phyloP scores from a whole-genome alignment of 2,797 vertebrate genomes.

The Pseudochromis fuscus region DNA sequence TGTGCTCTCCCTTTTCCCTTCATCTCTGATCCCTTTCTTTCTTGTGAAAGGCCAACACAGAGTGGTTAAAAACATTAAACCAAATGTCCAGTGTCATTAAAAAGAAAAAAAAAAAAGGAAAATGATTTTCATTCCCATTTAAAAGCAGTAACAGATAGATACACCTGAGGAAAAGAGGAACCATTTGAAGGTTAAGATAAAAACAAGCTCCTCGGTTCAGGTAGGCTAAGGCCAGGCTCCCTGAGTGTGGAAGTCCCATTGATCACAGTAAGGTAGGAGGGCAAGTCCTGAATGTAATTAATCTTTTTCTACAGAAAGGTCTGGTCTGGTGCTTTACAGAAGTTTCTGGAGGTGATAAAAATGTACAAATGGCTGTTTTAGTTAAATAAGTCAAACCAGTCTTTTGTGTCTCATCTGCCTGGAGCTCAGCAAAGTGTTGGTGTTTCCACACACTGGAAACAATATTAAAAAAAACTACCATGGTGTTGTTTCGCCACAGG shows the following conservation, averaged over 20 bases:
- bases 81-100: neutral
- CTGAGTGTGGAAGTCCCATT: neutral
- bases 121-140: neutral
- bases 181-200: constrained; percentile 2
- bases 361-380: neutral
- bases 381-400: neutral
- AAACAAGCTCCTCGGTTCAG: constrained; percentile 1
- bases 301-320: constrained; percentile 5
- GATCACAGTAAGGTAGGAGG: constrained; percentile 9
- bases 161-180: neutral
- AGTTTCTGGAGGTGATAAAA: neutral
- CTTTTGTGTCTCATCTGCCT: neutral
- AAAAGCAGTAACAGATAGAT: neutral
- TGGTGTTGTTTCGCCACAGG: no score
- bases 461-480: no score
- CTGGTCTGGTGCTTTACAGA: neutral
- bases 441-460: neutral
- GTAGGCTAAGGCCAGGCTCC: neutral
- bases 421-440: neutral
- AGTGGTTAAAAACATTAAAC: neutral
- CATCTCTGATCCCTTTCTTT: neutral
- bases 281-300: constrained; percentile 1
- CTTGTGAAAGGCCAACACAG: neutral
- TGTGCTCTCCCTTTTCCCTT: neutral
- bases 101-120: neutral